phyloP scores from a whole-genome alignment of 2,888 invertebrate species.

The Alloscopus bannaensis region DNA sequence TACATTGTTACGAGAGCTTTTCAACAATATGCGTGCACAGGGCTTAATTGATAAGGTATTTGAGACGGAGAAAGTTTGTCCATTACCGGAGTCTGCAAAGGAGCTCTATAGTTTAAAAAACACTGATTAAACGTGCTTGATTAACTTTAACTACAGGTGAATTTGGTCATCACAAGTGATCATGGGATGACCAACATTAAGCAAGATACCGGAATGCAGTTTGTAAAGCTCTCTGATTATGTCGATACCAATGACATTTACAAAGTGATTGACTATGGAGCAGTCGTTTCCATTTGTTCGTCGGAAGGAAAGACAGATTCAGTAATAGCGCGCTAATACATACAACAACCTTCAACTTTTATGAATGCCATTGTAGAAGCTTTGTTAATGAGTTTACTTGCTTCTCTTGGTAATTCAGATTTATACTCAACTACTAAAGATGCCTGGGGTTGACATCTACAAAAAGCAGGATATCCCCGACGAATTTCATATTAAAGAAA shows the following conservation, averaged over 20 bases:
- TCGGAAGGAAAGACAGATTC: constrained; percentile 23
- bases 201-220: constrained; percentile 67
- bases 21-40: constrained; percentile 72
- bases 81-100: no score
- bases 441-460: constrained; percentile 74
- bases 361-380: not conserved
- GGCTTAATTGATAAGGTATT: constrained; percentile 66
- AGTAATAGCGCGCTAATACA: constrained; percentile 13
- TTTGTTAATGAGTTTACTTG: not conserved
- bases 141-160: constrained; percentile 72
- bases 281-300: constrained; percentile 73
- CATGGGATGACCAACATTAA: constrained; percentile 75
- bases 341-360: not conserved
- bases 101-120: no score
- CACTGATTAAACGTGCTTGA: not conserved
- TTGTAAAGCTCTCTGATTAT: constrained; percentile 73
- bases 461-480: constrained; percentile 76
- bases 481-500: constrained; percentile 76
- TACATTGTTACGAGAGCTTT: constrained; percentile 72
- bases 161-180: constrained; percentile 75
- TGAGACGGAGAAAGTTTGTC: no score
- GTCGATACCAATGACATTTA: constrained; percentile 72
- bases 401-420: not conserved
- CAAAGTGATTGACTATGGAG: constrained; percentile 73
- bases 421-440: constrained; percentile 24